Base-by-base conservation (phyloP, 2,888 invertebrate genomes). In the Pardosa pseudoannulata region DNA sequence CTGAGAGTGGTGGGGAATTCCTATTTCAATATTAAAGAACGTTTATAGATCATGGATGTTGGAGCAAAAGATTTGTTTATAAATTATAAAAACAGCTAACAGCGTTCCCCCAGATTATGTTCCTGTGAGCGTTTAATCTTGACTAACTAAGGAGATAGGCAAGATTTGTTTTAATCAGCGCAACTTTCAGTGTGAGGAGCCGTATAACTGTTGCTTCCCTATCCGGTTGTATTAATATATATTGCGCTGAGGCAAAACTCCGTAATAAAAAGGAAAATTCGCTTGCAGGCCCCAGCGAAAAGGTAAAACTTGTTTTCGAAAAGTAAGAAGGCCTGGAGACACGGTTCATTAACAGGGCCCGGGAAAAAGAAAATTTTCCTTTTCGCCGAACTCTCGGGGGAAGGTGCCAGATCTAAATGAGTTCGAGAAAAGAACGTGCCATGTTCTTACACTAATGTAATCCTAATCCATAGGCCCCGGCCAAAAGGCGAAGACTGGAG, bases 381-480 rank as follows among this genome's bases (percentile, higher is more conserved):
- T 76, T 67, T 29, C 46, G 41, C 75, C 70, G 46, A 75, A 71
- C 75, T 75, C 70, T 71, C 27, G 46, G 82, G 71, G 80, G 64
- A 75, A 82, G 78, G 85, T 85, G 85, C 79, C 78, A 68, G 85
- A 72, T 85, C 85, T 79, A 85, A 85, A 85, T 85, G 85, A 85
- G 79, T 72, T 85, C 74, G 29, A 74, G 85, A 79, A 79, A 79
- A 74, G 79, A 85, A 85, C 79, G 85, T 79, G 85, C 85, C 79
- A 74, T 83, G 83, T 83, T 83, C 83, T 78, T 78, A 78, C 79
- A 79, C 79, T 85, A 85, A 85, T 85, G 85, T 85, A 85, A 85
- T 85, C 85, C 85, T 85, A 85, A 85, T 85, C 85, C 85, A 85
- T 74, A 79, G 85, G 75, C 82, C 71, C 82, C 39, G 70, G 73